These are phyloP conservation scores for Microtus richardsoni DNA, from an alignment of 2,113 vertebrate genomes.

Conservation along the genomic window DNA sequence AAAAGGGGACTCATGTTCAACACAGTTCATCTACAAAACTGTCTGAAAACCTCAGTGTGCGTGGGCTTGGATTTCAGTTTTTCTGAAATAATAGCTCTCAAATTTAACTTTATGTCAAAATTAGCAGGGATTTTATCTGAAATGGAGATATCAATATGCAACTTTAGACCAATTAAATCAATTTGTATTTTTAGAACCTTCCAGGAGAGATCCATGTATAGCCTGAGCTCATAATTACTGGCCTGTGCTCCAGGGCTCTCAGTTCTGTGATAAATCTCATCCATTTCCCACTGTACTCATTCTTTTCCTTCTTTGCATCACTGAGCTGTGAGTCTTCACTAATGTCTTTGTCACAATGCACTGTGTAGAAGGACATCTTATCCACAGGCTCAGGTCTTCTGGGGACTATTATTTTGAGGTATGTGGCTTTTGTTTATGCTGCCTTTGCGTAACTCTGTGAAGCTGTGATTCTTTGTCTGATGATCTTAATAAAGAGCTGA, in stretches of 20 bases:
- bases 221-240: background rate
- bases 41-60: background rate
- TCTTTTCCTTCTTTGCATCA: background rate
- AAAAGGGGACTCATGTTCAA: background rate
- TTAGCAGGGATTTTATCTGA: background rate
- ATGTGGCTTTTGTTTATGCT: too few species aligned
- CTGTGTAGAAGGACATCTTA: background rate
- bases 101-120: conserved; percentile 8
- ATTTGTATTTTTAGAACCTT: background rate
- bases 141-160: background rate
- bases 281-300: background rate
- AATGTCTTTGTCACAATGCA: background rate
- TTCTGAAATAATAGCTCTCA: background rate
- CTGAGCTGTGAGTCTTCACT: background rate
- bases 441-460: too few species aligned
- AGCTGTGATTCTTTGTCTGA: too few species aligned
- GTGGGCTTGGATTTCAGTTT: background rate
- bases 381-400: background rate
- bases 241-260: background rate
- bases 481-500: too few species aligned
- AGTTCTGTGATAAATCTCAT: background rate
- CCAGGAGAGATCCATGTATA: background rate
- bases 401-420: too few species aligned
- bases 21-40: background rate
- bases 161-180: conserved; percentile 3